A percentile compares a stretch with the other conserved stretches of the same genome.
These are phyloP conservation scores for Dasysyrphus tricinctus DNA, from an alignment of 2,888 invertebrate genomes.

Conservation along the genomic window DNA sequence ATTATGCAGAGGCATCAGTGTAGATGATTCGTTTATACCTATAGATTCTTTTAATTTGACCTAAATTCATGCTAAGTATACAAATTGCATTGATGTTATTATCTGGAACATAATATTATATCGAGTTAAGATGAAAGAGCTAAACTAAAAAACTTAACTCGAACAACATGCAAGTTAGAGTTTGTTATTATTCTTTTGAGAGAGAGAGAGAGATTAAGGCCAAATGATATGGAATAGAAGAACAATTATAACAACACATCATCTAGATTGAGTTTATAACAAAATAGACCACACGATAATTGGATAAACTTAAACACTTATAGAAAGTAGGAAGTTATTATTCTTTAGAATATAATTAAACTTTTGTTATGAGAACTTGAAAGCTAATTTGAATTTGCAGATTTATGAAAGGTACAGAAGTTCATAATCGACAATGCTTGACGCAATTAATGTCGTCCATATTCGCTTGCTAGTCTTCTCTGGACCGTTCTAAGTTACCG, in stretches of 20 bases:
- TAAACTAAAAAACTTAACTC: constrained; percentile 1
- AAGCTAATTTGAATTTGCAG: no score
- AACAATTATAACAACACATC: constrained; percentile 33
- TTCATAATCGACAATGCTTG: no score
- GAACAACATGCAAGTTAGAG: constrained; percentile 55
- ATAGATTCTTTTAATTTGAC: constrained; percentile 41
- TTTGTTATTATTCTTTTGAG: constrained; percentile 31
- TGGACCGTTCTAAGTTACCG: no score
- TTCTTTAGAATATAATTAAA: neutral
- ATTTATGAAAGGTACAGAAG: no score
- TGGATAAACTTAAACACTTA: neutral
- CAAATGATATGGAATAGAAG: constrained; percentile 40
- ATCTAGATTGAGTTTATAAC: constrained; percentile 54
- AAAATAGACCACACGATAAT: constrained; percentile 31
- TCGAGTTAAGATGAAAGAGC: constrained; percentile 9
- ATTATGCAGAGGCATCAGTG: constrained; percentile 18
- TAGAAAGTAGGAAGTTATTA: constrained; percentile 45
- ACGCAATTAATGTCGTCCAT: no score
- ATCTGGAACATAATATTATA: constrained; percentile 24
- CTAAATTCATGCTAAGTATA: constrained; percentile 40
- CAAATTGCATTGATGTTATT: constrained; percentile 39
- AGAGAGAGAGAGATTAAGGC: constrained; percentile 68
- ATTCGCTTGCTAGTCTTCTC: no score
- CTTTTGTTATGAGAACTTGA: neutral
- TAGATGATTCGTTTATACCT: constrained; percentile 8